Conservation (phyloP, 2,113 vertebrate species). For the Perca schrenkii region DNA sequence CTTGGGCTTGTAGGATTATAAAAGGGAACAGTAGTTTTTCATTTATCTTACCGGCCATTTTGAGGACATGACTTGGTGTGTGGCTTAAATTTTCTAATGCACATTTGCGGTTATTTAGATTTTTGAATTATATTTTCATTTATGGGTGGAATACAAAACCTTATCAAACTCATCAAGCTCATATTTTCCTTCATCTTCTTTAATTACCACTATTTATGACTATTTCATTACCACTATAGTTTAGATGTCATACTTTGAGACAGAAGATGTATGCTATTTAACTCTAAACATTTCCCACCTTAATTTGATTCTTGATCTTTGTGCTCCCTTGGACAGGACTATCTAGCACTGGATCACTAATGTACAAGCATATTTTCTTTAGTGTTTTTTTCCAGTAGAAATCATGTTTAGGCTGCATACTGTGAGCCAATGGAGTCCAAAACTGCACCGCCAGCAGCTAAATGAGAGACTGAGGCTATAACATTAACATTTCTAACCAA, state of each 20-base stretch:
- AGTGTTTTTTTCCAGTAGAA: not conserved
- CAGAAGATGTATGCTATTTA: not conserved
- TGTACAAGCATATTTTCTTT: not conserved
- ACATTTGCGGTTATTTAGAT: slow-evolving; percentile 37
- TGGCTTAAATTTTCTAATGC: slow-evolving; percentile 54
- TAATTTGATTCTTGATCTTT: not conserved
- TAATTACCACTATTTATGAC: slow-evolving; percentile 2
- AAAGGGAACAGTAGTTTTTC: slow-evolving; percentile 68
- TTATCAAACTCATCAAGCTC: not conserved
- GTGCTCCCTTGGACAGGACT: not conserved
- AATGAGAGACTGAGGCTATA: slow-evolving; percentile 2
- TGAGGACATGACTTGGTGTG: slow-evolving; percentile 37
- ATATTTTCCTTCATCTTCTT: not conserved
- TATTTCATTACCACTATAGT: too few species aligned
- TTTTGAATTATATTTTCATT: slow-evolving; percentile 21
- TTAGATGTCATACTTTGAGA: too few species aligned
- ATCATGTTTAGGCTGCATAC: not conserved
- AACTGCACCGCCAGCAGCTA: not conserved
- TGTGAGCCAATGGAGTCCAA: not conserved
- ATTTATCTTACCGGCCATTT: slow-evolving; percentile 44
- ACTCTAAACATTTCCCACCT: not conserved
- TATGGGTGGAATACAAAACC: slow-evolving; percentile 19
- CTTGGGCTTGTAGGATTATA: slow-evolving; percentile 35
- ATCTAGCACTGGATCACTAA: not conserved
- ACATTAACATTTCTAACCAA: not conserved